These are phyloP conservation scores for Machaerirhynchus nigripectus DNA, from an alignment of 2,113 vertebrate genomes.

Conservation along the genomic window DNA sequence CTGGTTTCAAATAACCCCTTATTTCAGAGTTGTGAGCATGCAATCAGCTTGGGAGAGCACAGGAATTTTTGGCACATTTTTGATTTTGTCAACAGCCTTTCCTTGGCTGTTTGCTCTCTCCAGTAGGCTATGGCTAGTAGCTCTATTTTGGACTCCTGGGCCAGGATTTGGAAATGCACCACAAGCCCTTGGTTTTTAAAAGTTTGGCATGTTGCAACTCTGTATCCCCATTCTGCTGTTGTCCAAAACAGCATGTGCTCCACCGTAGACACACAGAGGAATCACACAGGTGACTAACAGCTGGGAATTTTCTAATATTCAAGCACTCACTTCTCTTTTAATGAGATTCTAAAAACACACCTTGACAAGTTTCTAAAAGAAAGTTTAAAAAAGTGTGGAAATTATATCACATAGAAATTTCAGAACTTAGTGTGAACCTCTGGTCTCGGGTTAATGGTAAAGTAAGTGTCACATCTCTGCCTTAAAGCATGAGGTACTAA, in stretches of 20 bases:
- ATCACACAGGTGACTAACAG: not conserved
- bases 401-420: not conserved
- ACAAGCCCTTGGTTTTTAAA: not conserved
- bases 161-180: not conserved
- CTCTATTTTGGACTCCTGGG: not conserved
- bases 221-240: not conserved
- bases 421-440: not conserved
- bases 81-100: not conserved
- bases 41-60: not conserved
- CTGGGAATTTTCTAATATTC: not conserved
- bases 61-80: not conserved
- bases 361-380: not conserved
- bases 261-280: not conserved
- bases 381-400: not conserved
- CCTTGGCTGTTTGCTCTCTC: not conserved
- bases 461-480: fast-evolving
- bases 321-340: not conserved
- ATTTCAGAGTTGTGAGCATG: not conserved
- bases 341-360: not conserved
- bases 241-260: not conserved
- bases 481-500: not conserved
- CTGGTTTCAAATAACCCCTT: not conserved
- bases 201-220: not conserved
- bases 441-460: not conserved
- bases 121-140: not conserved